phyloP scores from a whole-genome alignment of 1,140 invertebrate species.

The Liolophura sinensis region DNA sequence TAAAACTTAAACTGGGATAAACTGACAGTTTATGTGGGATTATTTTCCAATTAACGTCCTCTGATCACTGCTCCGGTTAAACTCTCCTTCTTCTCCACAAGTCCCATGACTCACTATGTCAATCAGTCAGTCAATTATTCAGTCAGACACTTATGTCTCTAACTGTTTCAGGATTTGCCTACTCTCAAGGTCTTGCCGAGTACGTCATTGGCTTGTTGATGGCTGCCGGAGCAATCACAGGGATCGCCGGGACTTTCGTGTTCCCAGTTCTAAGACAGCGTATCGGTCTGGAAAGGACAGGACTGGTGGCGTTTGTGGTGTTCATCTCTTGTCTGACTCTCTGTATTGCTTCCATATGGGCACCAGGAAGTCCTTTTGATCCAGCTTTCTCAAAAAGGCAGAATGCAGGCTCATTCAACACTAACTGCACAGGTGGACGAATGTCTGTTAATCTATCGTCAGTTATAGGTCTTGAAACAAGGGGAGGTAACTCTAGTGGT shows the following conservation, averaged over 20 bases:
- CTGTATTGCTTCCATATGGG: constrained; percentile 61
- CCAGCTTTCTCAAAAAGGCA: neutral
- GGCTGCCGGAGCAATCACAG: constrained; percentile 52
- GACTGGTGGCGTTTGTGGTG: constrained; percentile 43
- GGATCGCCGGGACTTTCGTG: constrained; percentile 54
- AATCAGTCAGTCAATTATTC: neutral
- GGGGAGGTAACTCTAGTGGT: no score
- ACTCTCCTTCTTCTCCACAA: no score
- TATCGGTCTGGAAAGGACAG: constrained; percentile 49
- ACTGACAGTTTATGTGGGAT: no score
- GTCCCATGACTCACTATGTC: neutral
- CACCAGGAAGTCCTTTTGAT: constrained; percentile 61
- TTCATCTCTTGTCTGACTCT: constrained; percentile 49
- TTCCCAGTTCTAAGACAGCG: constrained; percentile 49
- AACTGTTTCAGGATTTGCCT: constrained; percentile 45
- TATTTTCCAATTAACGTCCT: no score
- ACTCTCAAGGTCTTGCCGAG: constrained; percentile 55
- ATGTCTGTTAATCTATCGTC: no score
- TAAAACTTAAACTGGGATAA: no score
- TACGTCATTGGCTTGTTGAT: constrained; percentile 49
- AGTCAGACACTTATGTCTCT: neutral
- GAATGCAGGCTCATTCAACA: no score
- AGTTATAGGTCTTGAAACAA: no score
- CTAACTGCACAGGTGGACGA: no score
- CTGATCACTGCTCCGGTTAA: no score